A percentile compares a stretch with the other conserved stretches of the same genome.
Conservation (phyloP, 2,113 vertebrate species). For the Potamarius usumacintae region DNA sequence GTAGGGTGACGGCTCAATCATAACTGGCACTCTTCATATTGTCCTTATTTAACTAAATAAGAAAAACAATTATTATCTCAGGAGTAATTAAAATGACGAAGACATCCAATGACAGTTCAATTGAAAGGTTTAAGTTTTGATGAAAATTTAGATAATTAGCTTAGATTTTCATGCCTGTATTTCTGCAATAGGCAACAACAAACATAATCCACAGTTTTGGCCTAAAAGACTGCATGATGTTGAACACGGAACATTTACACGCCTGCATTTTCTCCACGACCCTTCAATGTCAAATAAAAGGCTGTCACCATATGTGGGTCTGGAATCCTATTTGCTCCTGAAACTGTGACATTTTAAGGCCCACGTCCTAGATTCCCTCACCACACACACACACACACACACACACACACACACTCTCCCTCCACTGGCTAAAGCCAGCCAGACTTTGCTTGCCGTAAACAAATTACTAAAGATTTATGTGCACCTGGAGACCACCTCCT, state of each 20-base stretch:
- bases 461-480: conserved; percentile 64
- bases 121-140: conserved; percentile 60
- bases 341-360: conserved; percentile 47
- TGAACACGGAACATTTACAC: not conserved
- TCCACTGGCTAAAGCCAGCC: conserved; percentile 53
- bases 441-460: conserved; percentile 61
- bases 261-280: conserved; percentile 13
- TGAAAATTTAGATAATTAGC: conserved; percentile 17
- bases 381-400: conserved; percentile 41
- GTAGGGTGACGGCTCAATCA: conserved; percentile 31
- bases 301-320: conserved; percentile 35
- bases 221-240: not conserved
- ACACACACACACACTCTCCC: conserved; percentile 42
- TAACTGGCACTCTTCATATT: conserved; percentile 57
- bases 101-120: conserved; percentile 72
- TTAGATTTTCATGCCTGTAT: not conserved
- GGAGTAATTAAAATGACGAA: conserved; percentile 74
- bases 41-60: conserved; percentile 59
- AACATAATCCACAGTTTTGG: not conserved
- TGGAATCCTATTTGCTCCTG: conserved; percentile 48
- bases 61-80: conserved; percentile 71
- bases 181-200: not conserved
- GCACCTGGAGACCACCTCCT: conserved; percentile 55
- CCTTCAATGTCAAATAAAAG: conserved; percentile 36
- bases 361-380: conserved; percentile 44